A percentile compares a stretch with the other conserved stretches of the same genome.
Conservation (phyloP, 2,888 invertebrate genomes). For the Catotricha subobsoleta region DNA sequence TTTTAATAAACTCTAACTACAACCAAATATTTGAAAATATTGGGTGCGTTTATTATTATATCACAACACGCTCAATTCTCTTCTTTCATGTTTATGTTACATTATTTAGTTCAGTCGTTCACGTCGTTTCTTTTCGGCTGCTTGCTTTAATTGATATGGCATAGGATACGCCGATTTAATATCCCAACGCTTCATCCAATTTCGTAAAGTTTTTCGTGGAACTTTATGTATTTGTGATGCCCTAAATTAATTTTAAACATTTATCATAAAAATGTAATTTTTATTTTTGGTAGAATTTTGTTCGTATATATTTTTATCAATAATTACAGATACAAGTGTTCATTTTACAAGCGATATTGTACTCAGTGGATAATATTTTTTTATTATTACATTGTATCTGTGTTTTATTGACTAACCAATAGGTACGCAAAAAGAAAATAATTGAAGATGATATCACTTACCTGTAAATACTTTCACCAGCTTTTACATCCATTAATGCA, state of each 20-base stretch:
- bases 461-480: slow-evolving; percentile 41
- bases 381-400: too few species aligned
- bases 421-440: not conserved
- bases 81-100: not conserved
- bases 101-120: not conserved
- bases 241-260: too few species aligned
- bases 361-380: too few species aligned
- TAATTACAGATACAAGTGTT: too few species aligned
- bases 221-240: slow-evolving; percentile 42
- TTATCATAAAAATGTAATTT: too few species aligned
- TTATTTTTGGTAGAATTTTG: too few species aligned
- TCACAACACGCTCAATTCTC: too few species aligned
- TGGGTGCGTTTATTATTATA: too few species aligned
- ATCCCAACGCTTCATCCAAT: slow-evolving; percentile 44
- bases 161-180: slow-evolving; percentile 40
- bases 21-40: too few species aligned
- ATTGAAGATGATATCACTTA: slow-evolving; percentile 13
- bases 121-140: slow-evolving; percentile 30
- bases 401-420: not conserved
- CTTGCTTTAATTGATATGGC: slow-evolving; percentile 38
- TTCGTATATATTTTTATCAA: too few species aligned
- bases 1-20: too few species aligned
- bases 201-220: slow-evolving; percentile 39
- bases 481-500: slow-evolving; percentile 39
- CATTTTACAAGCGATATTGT: too few species aligned